A percentile compares a stretch with the other conserved stretches of the same genome.
Evolutionary conservation across 2,888 invertebrate genomes (phyloP).

Genomic region (Mesorhabditis spiculigera): DNA sequence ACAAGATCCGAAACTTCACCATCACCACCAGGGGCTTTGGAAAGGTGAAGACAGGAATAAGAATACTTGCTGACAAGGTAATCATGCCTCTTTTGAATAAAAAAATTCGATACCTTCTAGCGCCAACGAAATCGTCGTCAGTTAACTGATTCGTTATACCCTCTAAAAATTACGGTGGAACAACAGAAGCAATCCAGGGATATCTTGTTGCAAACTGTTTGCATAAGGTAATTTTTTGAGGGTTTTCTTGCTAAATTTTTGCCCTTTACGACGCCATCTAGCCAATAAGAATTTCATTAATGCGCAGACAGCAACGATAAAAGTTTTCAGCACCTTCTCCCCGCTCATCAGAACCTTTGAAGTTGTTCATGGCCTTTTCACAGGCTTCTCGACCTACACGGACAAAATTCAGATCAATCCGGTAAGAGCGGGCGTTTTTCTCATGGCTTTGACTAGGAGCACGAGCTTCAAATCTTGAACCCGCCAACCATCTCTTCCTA

Average conservation of each 20-base stretch:
- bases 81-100: constrained; percentile 9
- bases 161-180: constrained; percentile 37
- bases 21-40: constrained; percentile 36
- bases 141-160: constrained; percentile 39
- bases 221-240: constrained; percentile 33
- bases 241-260: neutral
- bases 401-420: constrained; percentile 13
- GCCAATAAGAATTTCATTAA: neutral
- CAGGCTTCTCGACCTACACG: constrained; percentile 41
- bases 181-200: constrained; percentile 28
- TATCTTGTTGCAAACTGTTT: constrained; percentile 44
- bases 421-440: constrained; percentile 16
- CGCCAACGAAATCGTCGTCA: constrained; percentile 23
- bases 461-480: constrained; percentile 3
- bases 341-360: constrained; percentile 41
- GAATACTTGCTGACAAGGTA: constrained; percentile 33
- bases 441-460: constrained; percentile 9
- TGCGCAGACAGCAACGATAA: neutral
- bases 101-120: constrained; percentile 20
- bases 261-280: neutral
- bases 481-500: constrained; percentile 18
- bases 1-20: constrained; percentile 29
- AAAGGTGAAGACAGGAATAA: constrained; percentile 41
- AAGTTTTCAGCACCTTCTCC: constrained; percentile 26
- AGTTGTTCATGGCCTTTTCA: constrained; percentile 50